Conservation (phyloP, 2,888 invertebrate species). For the Oasisia sp. region DNA sequence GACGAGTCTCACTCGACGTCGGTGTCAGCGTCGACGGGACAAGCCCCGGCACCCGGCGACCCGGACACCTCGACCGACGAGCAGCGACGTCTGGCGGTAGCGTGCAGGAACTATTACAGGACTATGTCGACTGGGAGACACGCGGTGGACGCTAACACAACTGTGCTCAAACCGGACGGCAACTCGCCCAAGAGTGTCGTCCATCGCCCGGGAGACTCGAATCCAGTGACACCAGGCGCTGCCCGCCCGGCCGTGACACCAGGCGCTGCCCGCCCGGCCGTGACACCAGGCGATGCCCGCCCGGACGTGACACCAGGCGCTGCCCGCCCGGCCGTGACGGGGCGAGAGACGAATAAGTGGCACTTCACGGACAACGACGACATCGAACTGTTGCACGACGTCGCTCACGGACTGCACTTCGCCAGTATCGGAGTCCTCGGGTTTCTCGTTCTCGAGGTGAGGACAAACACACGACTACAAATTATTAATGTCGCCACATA, state of each 20-base stretch:
- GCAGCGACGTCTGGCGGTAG: not conserved
- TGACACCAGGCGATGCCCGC: no score
- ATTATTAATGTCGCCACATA: not conserved
- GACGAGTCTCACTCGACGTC: not conserved
- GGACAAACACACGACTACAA: not conserved
- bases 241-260: no score
- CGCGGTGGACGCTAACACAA: not conserved
- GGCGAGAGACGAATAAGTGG: not conserved
- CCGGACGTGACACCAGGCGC: not conserved
- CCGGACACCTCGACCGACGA: not conserved
- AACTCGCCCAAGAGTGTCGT: not conserved
- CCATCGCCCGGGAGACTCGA: not conserved
- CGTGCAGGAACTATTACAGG: not conserved
- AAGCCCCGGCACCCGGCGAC: not conserved
- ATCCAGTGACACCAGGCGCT: no score
- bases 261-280: not conserved
- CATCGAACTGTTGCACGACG: slow-evolving; percentile 42
- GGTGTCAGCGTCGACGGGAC: not conserved
- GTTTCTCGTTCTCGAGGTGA: slow-evolving; percentile 45
- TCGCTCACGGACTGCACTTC: slow-evolving; percentile 45
- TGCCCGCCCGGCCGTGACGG: not conserved
- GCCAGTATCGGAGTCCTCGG: slow-evolving; percentile 45
- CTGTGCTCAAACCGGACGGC: not conserved
- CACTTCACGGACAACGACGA: slow-evolving; percentile 33
- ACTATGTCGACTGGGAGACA: not conserved